These are phyloP conservation scores for Fregata magnificens DNA, from an alignment of 2,113 vertebrate species.

Conservation along the genomic window DNA sequence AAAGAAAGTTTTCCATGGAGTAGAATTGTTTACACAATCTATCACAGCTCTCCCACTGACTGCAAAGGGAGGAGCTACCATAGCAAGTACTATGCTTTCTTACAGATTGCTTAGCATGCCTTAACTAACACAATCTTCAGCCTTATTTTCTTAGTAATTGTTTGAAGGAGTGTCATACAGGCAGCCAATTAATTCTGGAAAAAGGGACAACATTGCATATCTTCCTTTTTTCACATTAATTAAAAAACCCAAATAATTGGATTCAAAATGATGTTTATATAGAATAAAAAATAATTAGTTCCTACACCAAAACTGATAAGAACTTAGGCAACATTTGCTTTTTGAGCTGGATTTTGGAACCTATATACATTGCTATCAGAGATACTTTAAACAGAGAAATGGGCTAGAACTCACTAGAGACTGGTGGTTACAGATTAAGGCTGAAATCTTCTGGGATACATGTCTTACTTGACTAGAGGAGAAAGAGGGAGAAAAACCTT, in stretches of 20 bases:
- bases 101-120: background rate
- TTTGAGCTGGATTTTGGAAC: background rate
- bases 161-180: background rate
- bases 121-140: background rate
- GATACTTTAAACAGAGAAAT: background rate
- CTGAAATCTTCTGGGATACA: background rate
- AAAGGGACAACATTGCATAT: background rate
- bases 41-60: background rate
- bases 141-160: background rate
- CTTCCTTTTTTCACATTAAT: background rate
- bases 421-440: background rate
- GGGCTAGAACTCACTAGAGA: background rate
- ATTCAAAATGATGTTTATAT: background rate
- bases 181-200: background rate
- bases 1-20: background rate
- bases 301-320: background rate
- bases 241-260: background rate
- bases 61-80: background rate
- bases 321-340: background rate
- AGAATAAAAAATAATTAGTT: background rate
- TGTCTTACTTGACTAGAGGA: background rate
- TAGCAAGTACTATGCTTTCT: background rate
- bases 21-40: background rate
- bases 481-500: fast-evolving
- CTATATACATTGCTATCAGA: background rate